Conservation (phyloP, 2,888 invertebrate species). For the Acleris cristana region DNA sequence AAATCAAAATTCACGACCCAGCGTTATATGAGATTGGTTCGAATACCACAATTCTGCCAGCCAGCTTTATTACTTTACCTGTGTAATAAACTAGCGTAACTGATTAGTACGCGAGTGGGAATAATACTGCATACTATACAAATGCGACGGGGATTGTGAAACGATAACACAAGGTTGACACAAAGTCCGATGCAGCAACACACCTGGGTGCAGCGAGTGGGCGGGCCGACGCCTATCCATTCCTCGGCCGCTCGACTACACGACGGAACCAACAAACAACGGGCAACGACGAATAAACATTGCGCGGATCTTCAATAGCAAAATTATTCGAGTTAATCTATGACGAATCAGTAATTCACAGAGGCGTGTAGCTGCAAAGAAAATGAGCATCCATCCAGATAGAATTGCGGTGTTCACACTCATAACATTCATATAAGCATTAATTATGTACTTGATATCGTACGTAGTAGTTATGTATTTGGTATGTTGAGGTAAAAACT, state of each 20-base stretch:
- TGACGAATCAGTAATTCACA: slow-evolving; percentile 12
- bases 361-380: background rate
- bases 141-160: slow-evolving; percentile 55
- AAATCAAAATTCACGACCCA: background rate
- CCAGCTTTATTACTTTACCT: background rate
- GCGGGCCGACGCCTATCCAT: slow-evolving; percentile 68
- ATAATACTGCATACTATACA: slow-evolving; percentile 40
- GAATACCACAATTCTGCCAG: background rate
- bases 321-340: slow-evolving; percentile 20
- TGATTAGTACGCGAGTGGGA: slow-evolving; percentile 21
- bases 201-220: slow-evolving; percentile 75
- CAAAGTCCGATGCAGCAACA: slow-evolving; percentile 46
- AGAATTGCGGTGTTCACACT: background rate
- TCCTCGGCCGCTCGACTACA: slow-evolving; percentile 54
- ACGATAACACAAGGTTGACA: slow-evolving; percentile 62
- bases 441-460: no score
- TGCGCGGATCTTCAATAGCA: slow-evolving; percentile 8
- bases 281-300: slow-evolving; percentile 52
- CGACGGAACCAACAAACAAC: slow-evolving; percentile 55
- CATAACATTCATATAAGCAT: background rate
- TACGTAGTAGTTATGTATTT: background rate
- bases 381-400: slow-evolving; percentile 1
- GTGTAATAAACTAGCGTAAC: slow-evolving; percentile 17
- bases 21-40: background rate
- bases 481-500: no score